phyloP scores from a whole-genome alignment of 2,888 invertebrate species.

The Melieria crassipennis region DNA sequence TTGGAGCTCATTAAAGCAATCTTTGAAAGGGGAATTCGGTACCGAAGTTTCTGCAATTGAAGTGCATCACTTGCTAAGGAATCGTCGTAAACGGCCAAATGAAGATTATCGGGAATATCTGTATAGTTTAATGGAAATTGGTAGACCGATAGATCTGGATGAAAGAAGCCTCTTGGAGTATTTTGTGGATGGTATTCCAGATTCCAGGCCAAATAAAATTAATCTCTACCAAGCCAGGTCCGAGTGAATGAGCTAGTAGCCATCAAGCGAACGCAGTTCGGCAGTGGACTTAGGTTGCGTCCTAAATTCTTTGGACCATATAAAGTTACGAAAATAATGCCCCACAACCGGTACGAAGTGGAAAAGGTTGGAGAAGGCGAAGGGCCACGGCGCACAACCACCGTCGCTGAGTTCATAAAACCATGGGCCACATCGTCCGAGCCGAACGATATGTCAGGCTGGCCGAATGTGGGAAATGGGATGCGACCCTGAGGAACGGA shows the following conservation, averaged over 20 bases:
- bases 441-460: conserved; percentile 17
- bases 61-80: conserved; percentile 27
- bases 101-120: conserved; percentile 34
- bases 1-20: conserved; percentile 33
- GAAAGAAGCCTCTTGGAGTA: conserved; percentile 39
- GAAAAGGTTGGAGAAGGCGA: conserved; percentile 7
- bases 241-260: conserved; percentile 4
- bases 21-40: conserved; percentile 31
- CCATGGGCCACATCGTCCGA: conserved; percentile 3
- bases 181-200: conserved; percentile 37
- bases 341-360: conserved; percentile 7
- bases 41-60: conserved; percentile 17
- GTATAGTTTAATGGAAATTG: conserved; percentile 38
- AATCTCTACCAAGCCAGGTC: conserved; percentile 25
- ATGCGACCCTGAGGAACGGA: too few relatives aligned
- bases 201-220: conserved; percentile 21
- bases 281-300: not conserved
- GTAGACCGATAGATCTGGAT: conserved; percentile 35
- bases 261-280: conserved; percentile 13
- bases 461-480: conserved; percentile 15
- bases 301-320: conserved; percentile 15
- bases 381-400: conserved; percentile 11
- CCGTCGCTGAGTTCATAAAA: conserved; percentile 9
- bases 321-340: not conserved
- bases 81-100: conserved; percentile 19